Percentiles rank a stretch among this genome's conserved stretches.
These are phyloP conservation scores for Parnassius smintheus DNA, from an alignment of 2,888 invertebrate genomes.

Conservation along the genomic window DNA sequence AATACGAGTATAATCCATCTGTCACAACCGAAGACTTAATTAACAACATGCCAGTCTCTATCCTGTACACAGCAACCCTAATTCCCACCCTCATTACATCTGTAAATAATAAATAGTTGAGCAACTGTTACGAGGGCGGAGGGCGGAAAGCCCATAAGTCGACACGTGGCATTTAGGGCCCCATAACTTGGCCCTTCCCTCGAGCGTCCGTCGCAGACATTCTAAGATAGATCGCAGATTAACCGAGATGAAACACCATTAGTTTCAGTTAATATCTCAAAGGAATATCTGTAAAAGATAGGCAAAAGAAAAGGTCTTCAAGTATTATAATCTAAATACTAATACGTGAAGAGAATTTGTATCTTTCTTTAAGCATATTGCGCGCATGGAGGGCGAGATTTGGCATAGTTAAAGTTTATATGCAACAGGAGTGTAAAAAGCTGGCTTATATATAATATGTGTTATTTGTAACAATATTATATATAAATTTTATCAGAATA, in stretches of 20 bases:
- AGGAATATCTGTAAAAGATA: too few relatives aligned
- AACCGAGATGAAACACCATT: conserved; percentile 1
- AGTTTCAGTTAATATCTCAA: background rate
- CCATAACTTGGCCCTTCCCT: conserved; percentile 11
- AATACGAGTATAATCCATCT: conserved; percentile 1
- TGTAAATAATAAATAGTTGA: conserved; percentile 28
- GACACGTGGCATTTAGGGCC: conserved; percentile 21
- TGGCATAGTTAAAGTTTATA: too few relatives aligned
- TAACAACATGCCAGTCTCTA: conserved; percentile 11
- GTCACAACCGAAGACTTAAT: conserved; percentile 19
- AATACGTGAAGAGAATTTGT: too few relatives aligned
- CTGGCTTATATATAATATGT: too few relatives aligned
- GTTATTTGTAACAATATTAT: too few relatives aligned
- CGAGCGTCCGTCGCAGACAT: conserved; percentile 2
- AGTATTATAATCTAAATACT: too few relatives aligned
- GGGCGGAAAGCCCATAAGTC: conserved; percentile 27
- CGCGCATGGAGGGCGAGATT: too few relatives aligned
- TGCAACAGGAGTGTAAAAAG: too few relatives aligned
- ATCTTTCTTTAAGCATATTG: too few relatives aligned
- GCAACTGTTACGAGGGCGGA: conserved; percentile 12
- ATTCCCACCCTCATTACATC: conserved; percentile 23
- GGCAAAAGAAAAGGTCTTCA: too few relatives aligned
- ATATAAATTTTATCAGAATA: too few relatives aligned
- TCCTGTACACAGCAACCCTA: conserved; percentile 10
- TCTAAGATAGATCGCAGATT: conserved; percentile 8